Conservation (phyloP, 1,140 invertebrate species). For the Drosophila parabipectinata region DNA sequence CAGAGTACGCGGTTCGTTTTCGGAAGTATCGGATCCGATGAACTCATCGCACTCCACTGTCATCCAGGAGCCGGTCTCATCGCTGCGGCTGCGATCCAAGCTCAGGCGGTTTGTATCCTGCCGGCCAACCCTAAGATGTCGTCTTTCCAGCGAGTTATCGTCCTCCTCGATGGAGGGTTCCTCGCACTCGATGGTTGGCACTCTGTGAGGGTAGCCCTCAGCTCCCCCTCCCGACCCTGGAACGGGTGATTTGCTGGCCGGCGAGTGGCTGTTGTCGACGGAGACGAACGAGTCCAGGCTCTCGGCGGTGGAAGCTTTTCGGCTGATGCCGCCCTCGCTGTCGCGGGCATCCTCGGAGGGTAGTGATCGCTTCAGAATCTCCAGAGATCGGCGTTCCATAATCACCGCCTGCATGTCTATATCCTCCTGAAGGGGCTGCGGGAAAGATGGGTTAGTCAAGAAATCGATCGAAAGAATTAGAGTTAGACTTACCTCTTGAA, state of each 20-base stretch:
- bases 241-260: conserved; percentile 73
- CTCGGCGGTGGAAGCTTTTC: conserved; percentile 86
- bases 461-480: background rate
- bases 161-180: conserved; percentile 81
- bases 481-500: conserved; percentile 34
- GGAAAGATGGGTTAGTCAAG: background rate
- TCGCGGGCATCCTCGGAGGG: conserved; percentile 79
- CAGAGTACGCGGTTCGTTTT: conserved; percentile 80
- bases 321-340: conserved; percentile 80
- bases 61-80: conserved; percentile 87
- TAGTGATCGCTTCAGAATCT: conserved; percentile 82
- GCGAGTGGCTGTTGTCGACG: conserved; percentile 75
- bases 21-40: conserved; percentile 85
- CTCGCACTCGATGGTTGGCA: conserved; percentile 82
- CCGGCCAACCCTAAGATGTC: conserved; percentile 70
- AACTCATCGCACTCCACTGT: conserved; percentile 87
- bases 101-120: conserved; percentile 75
- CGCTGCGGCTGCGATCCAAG: conserved; percentile 85
- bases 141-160: conserved; percentile 66
- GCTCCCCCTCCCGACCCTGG: conserved; percentile 47
- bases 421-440: conserved; percentile 77
- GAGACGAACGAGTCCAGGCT: conserved; percentile 85
- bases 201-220: conserved; percentile 72
- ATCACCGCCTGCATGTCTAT: conserved; percentile 87
- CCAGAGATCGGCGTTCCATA: conserved; percentile 86